Evolutionary conservation across 2,113 vertebrate species (phyloP).

Genomic region (Smithornis capensis): DNA sequence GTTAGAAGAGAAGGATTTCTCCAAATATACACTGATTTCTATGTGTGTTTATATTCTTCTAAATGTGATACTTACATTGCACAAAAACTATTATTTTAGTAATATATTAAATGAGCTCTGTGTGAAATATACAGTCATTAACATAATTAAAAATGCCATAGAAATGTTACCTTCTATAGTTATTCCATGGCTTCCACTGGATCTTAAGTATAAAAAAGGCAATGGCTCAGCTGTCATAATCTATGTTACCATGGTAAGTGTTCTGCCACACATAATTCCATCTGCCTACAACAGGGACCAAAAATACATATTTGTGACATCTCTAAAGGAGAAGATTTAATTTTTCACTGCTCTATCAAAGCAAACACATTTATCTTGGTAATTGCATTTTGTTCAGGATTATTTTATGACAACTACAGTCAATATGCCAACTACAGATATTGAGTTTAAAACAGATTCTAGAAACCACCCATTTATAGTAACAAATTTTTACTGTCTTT

Average conservation of each 20-base stretch:
- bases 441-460: neutral
- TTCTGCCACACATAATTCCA: neutral
- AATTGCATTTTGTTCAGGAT: neutral
- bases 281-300: slow-evolving; percentile 13
- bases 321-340: neutral
- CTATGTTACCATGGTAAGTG: neutral
- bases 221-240: neutral
- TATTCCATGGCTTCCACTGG: neutral
- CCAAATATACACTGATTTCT: neutral
- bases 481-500: neutral
- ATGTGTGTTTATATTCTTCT: neutral
- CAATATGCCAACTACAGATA: neutral
- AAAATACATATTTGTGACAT: slow-evolving; percentile 5
- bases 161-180: neutral
- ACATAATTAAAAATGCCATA: neutral
- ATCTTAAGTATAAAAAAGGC: neutral
- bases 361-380: neutral
- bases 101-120: neutral
- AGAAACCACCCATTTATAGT: neutral
- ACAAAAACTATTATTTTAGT: neutral
- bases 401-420: neutral
- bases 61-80: neutral
- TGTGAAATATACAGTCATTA: neutral
- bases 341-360: neutral
- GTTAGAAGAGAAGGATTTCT: neutral